Evolutionary conservation across 64 coral and sea anemone species (phyloP).

Genomic region (Platygyra sinensis): DNA sequence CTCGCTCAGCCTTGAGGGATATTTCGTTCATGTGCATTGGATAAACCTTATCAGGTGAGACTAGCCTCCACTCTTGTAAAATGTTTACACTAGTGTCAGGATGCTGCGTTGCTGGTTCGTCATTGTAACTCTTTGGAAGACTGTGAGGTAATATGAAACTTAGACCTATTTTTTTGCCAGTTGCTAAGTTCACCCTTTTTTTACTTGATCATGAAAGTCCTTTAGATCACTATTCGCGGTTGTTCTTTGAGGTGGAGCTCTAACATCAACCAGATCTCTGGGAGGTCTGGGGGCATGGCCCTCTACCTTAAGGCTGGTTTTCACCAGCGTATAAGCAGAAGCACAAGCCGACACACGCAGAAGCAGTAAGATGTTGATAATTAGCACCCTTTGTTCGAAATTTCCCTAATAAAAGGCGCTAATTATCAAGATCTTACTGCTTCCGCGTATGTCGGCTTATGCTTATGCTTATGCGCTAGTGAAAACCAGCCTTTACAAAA

Average conservation of each 20-base stretch:
- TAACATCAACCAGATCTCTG: constrained; percentile 13
- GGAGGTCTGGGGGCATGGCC: no score
- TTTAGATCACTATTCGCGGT: not conserved
- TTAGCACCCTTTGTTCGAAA: no score
- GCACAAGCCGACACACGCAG: no score
- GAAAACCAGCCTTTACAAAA: no score
- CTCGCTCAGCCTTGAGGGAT: constrained; percentile 17
- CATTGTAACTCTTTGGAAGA: constrained; percentile 18
- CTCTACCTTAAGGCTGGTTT: no score
- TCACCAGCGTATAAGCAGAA: no score
- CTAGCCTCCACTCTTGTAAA: constrained; percentile 36
- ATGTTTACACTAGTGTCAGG: not conserved
- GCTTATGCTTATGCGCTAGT: no score
- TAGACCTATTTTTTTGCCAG: constrained; percentile 56
- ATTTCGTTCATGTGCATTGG: constrained; percentile 65
- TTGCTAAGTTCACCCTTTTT: constrained; percentile 30
- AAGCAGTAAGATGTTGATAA: no score
- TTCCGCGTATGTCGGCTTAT: no score
- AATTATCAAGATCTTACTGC: no score
- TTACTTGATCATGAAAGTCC: constrained; percentile 51
- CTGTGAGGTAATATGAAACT: constrained; percentile 56
- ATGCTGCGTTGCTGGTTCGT: constrained; percentile 3
- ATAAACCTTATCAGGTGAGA: constrained; percentile 48
- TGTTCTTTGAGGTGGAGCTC: constrained; percentile 29
- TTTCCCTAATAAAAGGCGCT: no score